phyloP scores from a whole-genome alignment of 2,888 invertebrate genomes.

The Caradrina clavipalpis region DNA sequence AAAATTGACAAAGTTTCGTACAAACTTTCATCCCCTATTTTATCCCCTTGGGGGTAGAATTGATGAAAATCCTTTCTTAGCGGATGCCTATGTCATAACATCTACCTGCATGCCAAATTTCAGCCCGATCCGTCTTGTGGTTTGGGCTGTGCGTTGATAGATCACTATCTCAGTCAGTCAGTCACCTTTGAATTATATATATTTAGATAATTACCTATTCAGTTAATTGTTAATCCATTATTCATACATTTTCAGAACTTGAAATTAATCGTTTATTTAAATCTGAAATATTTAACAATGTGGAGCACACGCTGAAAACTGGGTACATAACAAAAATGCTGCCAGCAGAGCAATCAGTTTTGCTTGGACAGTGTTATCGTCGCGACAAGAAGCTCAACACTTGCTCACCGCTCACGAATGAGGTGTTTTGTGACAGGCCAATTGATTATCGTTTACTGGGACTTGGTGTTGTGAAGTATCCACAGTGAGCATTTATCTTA shows the following conservation, averaged over 20 bases:
- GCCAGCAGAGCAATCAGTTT: constrained; percentile 86
- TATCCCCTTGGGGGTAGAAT: no score
- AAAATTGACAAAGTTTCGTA: no score
- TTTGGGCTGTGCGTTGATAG: no score
- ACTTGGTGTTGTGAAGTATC: constrained; percentile 85
- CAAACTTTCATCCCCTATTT: no score
- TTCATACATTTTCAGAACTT: constrained; percentile 83
- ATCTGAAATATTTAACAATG: constrained; percentile 91
- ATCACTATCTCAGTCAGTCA: no score
- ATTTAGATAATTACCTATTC: no score
- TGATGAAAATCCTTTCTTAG: no score
- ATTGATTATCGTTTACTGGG: constrained; percentile 91
- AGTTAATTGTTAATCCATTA: not conserved
- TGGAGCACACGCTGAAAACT: constrained; percentile 85
- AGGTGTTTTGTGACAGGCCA: constrained; percentile 89
- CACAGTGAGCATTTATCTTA: constrained; percentile 71
- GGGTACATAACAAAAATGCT: constrained; percentile 69
- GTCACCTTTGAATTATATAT: no score
- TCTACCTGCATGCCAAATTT: no score
- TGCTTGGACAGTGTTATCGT: constrained; percentile 89
- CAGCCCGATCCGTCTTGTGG: no score
- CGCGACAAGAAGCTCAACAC: constrained; percentile 90
- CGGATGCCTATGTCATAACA: no score
- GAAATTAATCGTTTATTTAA: constrained; percentile 92
- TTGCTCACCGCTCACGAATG: constrained; percentile 91